Conservation (phyloP, 2,113 vertebrate species). For the Picathartes gymnocephalus region DNA sequence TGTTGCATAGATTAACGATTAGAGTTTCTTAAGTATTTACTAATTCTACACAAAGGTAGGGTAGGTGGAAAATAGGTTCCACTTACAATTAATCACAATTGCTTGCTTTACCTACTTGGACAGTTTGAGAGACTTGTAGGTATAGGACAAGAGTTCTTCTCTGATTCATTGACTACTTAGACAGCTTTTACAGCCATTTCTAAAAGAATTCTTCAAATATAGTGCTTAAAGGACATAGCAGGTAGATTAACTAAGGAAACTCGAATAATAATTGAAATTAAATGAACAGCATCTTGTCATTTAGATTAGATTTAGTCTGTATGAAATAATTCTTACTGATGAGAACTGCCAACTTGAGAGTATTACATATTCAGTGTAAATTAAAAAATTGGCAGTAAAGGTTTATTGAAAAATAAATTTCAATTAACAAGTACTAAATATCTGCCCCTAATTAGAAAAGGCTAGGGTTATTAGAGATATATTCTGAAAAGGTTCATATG, state of each 20-base stretch:
- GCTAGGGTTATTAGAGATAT: not conserved
- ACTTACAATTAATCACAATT: not conserved
- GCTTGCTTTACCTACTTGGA: not conserved
- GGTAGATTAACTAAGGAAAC: not conserved
- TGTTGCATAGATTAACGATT: not conserved
- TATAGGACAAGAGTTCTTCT: not conserved
- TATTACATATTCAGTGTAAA: not conserved
- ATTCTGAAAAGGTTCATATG: not conserved
- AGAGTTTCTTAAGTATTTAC: not conserved
- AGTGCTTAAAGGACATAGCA: not conserved
- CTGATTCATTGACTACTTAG: not conserved
- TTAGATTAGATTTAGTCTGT: not conserved
- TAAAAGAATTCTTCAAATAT: not conserved
- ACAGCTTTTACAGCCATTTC: not conserved
- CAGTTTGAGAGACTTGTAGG: not conserved
- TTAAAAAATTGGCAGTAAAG: not conserved
- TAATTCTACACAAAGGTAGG: not conserved
- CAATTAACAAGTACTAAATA: constrained; percentile 2
- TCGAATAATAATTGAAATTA: constrained; percentile 25
- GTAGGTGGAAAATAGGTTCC: not conserved
- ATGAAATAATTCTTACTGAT: not conserved
- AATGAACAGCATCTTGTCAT: not conserved
- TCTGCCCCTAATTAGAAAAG: not conserved
- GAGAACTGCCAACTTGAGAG: not conserved
- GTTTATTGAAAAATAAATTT: constrained; percentile 27